These are phyloP conservation scores for Abrostola tripartita DNA, from an alignment of 2,888 invertebrate species.

Conservation along the genomic window DNA sequence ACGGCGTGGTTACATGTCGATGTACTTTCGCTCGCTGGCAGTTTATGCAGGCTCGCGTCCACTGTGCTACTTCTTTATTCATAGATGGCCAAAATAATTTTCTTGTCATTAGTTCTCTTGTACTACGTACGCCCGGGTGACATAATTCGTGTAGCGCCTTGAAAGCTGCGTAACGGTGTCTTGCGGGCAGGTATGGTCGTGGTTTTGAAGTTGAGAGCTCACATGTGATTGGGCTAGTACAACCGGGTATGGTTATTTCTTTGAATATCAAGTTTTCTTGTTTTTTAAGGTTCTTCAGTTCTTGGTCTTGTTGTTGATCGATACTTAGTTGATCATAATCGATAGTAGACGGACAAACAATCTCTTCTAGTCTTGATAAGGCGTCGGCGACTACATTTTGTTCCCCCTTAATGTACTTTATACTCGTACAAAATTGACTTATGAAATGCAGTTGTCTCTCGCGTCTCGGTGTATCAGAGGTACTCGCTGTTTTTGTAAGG, in stretches of 20 bases:
- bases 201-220: not conserved
- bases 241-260: not conserved
- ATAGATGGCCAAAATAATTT: not conserved
- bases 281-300: not conserved
- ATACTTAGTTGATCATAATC: not conserved
- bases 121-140: not conserved
- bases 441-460: no score
- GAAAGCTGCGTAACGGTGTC: not conserved
- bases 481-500: no score
- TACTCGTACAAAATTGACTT: not conserved
- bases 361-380: not conserved
- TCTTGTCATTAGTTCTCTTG: not conserved
- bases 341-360: not conserved
- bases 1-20: constrained; percentile 8
- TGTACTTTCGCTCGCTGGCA: constrained; percentile 9
- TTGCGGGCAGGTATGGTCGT: constrained; percentile 6
- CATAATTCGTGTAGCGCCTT: constrained; percentile 22
- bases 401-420: not conserved
- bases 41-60: constrained; percentile 2
- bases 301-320: not conserved
- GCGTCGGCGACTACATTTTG: not conserved
- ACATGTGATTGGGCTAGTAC: not conserved
- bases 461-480: no score
- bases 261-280: not conserved
- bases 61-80: not conserved